Evolutionary conservation across 2,113 vertebrate species (phyloP).

Genomic region (Cichladusa arquata): DNA sequence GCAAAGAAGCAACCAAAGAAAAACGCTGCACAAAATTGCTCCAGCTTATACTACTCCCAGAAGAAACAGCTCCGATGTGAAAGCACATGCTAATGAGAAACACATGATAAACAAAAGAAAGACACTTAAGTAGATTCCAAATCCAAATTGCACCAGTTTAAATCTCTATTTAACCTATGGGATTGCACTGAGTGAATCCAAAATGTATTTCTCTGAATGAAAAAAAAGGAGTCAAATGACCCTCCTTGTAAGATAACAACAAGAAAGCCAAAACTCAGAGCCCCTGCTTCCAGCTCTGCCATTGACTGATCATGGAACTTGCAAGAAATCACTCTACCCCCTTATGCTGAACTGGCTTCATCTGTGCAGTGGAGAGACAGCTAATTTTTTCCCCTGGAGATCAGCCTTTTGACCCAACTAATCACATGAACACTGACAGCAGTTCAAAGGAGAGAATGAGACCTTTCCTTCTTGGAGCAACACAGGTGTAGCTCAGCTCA

Average conservation of each 20-base stretch:
- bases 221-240: not conserved
- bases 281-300: not conserved
- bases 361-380: not conserved
- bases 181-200: not conserved
- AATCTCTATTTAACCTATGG: not conserved
- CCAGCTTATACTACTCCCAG: not conserved
- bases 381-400: not conserved
- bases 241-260: not conserved
- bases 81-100: not conserved
- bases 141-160: not conserved
- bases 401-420: not conserved
- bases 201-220: not conserved
- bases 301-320: not conserved
- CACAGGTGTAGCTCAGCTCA: not conserved
- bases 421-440: not conserved
- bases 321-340: not conserved
- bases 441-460: not conserved
- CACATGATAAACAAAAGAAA: not conserved
- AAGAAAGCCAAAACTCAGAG: not conserved
- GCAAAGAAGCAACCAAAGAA: not conserved
- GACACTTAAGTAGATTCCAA: not conserved
- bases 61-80: not conserved
- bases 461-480: not conserved
- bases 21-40: not conserved
- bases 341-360: not conserved